Conservation (phyloP, 2,797 vertebrate species). For the Melanotaenia pygmaea region DNA sequence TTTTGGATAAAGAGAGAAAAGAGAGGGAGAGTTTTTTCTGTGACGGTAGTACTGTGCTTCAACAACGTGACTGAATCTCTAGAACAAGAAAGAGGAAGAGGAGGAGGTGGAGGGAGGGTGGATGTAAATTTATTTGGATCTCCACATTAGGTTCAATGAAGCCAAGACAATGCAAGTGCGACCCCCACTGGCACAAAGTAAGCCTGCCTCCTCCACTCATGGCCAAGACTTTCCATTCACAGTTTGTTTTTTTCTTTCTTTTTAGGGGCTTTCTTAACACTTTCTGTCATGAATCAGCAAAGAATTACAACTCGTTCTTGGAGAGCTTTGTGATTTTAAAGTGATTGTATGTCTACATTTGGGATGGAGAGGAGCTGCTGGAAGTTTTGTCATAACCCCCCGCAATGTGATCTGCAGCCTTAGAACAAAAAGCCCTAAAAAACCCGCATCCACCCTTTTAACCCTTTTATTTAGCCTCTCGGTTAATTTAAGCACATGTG, state of each 20-base stretch:
- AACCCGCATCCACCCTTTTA: slow-evolving; percentile 1
- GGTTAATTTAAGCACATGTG: neutral
- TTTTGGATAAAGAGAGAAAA: slow-evolving; percentile 13
- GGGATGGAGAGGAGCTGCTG: slow-evolving; percentile 57
- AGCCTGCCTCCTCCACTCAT: slow-evolving; percentile 15
- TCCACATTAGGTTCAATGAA: slow-evolving; percentile 68
- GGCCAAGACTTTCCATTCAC: slow-evolving; percentile 36
- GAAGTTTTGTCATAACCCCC: slow-evolving; percentile 64
- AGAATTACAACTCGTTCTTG: neutral
- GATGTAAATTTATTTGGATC: slow-evolving; percentile 78
- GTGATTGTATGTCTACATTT: slow-evolving; percentile 34
- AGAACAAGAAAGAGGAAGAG: slow-evolving; percentile 9
- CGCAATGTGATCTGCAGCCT: slow-evolving; percentile 41
- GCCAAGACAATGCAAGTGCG: slow-evolving; percentile 79
- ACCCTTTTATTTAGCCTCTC: neutral
- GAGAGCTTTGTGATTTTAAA: neutral
- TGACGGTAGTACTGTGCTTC: slow-evolving; percentile 65
- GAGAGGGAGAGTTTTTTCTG: slow-evolving; percentile 24
- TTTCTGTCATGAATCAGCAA: slow-evolving; percentile 11
- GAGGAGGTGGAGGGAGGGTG: slow-evolving; percentile 20
- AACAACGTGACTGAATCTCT: slow-evolving; percentile 80
- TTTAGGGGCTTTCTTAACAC: slow-evolving; percentile 14
- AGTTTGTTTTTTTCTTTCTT: neutral
- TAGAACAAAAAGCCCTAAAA: neutral
- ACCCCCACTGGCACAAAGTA: slow-evolving; percentile 72